These are phyloP conservation scores for Panthera uncia DNA, from an alignment of 2,113 vertebrate species.

Conservation along the genomic window DNA sequence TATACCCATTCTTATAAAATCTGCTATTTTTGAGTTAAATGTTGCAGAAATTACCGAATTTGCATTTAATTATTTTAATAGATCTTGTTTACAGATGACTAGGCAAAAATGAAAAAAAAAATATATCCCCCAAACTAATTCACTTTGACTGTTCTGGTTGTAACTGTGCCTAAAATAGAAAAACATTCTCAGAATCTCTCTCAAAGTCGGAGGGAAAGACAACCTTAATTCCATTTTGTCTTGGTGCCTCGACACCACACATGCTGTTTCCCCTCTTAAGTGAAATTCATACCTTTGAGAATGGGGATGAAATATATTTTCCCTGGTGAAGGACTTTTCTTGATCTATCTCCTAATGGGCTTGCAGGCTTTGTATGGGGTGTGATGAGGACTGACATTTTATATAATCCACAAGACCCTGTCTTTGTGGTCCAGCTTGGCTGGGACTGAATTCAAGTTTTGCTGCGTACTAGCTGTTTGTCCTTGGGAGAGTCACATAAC, in stretches of 20 bases:
- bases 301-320: conserved; percentile 48
- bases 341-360: background rate
- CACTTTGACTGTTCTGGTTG: conserved; percentile 78
- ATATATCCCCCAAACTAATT: conserved; percentile 79
- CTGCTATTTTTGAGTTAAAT: conserved; percentile 83
- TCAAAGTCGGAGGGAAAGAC: conserved; percentile 70
- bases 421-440: background rate
- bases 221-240: conserved; percentile 75
- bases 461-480: background rate
- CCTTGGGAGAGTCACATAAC: conserved; percentile 8
- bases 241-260: conserved; percentile 71
- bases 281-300: conserved; percentile 73
- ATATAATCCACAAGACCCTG: background rate
- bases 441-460: background rate
- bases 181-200: conserved; percentile 73
- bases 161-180: conserved; percentile 81
- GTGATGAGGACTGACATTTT: background rate
- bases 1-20: conserved; percentile 81
- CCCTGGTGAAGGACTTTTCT: background rate
- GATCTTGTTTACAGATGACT: conserved; percentile 86
- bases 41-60: conserved; percentile 82
- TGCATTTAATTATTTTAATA: conserved; percentile 87
- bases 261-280: conserved; percentile 47
- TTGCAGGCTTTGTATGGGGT: background rate
- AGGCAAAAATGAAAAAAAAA: conserved; percentile 75